Base-by-base conservation (phyloP, 2,797 vertebrate species). In the Vireo griseus region DNA sequence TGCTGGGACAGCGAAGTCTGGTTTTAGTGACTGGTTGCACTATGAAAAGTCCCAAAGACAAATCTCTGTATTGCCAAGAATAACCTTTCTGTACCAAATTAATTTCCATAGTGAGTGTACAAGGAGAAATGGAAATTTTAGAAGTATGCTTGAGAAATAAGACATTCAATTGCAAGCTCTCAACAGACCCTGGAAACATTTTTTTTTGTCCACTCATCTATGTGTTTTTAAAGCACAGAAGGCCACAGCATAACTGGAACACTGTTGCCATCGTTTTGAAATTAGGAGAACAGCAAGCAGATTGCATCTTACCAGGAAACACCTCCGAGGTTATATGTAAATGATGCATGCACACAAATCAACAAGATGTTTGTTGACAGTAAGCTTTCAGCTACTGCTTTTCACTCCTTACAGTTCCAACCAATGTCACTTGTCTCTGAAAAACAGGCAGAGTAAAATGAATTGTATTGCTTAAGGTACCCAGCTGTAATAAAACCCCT, bases 61-160 rank as follows among this genome's bases (percentile, higher is more conserved):
- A 77, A 54, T 81, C 29, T 39, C 67, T 50, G 1, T 88, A 83
- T 83, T 94, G 97, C 96, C 97, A 97, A 97, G 85, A 97, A 96
- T 91, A 96, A 95, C 90, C 78, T 86, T 80, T 88, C 92, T 88
- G 81, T 73, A 86, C 80, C 40, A 55, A 88, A 89, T 77, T 79
- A 83, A 94, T 96, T 96, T 96, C 94, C 95, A 95, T 74, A 48
- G 35, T 71, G 62, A 93, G 52, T 51, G 44, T 82, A 80, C 28
- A 45, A 80, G 92, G 44, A 62, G 57, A 57, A 76, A 78, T 13
- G 86, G 96, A 97, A 97, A 97, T 85, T 97, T 97, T 83, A 96
- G 57, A 81, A 95, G 65, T 61, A 63, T 19, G 33, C 47, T 79
- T 65, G 42, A 92, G 63, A 91, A 91, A 73, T 54, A 81, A 91